Evolutionary conservation across 2,888 invertebrate species (phyloP), one percentile per base, ranked within the genome.

Genomic region (Eristalinus sepulchralis): DNA sequence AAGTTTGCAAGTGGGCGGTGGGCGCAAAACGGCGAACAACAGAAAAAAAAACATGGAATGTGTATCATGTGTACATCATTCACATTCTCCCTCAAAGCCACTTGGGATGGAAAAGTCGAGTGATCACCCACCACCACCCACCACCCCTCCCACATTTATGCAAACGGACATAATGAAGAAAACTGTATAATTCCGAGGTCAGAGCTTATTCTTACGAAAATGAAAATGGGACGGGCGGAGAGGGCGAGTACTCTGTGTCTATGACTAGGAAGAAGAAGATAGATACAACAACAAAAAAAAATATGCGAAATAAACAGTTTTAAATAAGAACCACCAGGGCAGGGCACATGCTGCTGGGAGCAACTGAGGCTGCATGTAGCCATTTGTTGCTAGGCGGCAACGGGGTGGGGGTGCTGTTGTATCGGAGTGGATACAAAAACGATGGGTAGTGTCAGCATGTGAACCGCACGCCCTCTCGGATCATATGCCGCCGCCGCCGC

Each of bases 91-190:
- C 60, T 33, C 33, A 24, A 68, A 77, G 60, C 53, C 70, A 84
- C 75, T 84, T 71, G 72, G 72, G 60, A 73, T 31, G 60, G 17
- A 64, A 85, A 79, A 67, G 62, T 63, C 72, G 47, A 8, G 66
- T 33, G 73, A n/a, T 36, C 39, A 55, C 53, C 31, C 47, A 17
- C 22, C 39, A 31, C 47, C 36, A 60, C 10, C 0, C 60, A n/a
- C 57, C n/a, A n/a, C 55, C 36, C 73, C 73, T 22, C 79, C 79
- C 73, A 22, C 63, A 68, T 71, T 76, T 59, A 57, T 60, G 53
- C 66, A 75, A 62, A 73, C 77, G 81, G 77, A 73, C 77, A 78
- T 85, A 85, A 85, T 81, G 85, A 81, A 81, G 72, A 77, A 80
- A 78, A 81, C 77, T 73, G 68, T 78, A 73, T 77, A 81, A 85